Evolutionary conservation across 1,140 invertebrate genomes (phyloP), one percentile per base, ranked within the genome.

Genomic region (Macrocentrus cingulum): DNA sequence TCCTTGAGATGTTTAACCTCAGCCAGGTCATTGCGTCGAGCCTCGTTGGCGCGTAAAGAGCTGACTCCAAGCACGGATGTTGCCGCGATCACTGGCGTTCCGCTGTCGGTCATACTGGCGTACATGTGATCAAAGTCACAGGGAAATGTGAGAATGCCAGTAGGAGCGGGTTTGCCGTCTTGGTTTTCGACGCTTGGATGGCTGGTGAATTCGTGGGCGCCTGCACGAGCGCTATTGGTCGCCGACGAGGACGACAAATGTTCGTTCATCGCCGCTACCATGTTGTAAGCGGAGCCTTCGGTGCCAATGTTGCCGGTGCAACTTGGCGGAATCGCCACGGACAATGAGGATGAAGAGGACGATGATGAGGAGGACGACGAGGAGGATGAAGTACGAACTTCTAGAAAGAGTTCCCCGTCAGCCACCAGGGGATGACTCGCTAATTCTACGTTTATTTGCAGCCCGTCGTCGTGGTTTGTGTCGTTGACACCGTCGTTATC

Each of bases 1-100:
- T 87, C 84, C 74, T 87, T 87, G 16, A 87, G 79, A 68, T 84
- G 82, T 62, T 80, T 82, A 66, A 85, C 81, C 75, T 86, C 84
- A 58, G 77, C 80, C 63, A 81, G 72, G 60, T 82, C 76, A 56
- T 74, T 79, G 66, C 80, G 76, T 62, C 80, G 76, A 13, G 77
- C 72, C 39, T 78, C 72, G 50, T 81, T 78, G 36, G 68, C 74
- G 52, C 71, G 69, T 9, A 76, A 56, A 13, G 76, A 70, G 41
- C 75, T 75, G 41, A 70, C 68, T 46, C 71, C 72, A 52, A 76
- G 60, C 39, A 72, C 64, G 9, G 73, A 68, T 11, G 74, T 70
- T n/a, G 68, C 72, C 7, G 67, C 70, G 7, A 69, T 66, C 23
- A 56, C 54, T 23, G 65, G 53, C 5, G 70, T 69, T 22, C 67